A percentile compares a stretch with the other conserved stretches of the same genome.
phyloP scores from a whole-genome alignment of 2,797 vertebrate species.

The Crypturellus tataupa region DNA sequence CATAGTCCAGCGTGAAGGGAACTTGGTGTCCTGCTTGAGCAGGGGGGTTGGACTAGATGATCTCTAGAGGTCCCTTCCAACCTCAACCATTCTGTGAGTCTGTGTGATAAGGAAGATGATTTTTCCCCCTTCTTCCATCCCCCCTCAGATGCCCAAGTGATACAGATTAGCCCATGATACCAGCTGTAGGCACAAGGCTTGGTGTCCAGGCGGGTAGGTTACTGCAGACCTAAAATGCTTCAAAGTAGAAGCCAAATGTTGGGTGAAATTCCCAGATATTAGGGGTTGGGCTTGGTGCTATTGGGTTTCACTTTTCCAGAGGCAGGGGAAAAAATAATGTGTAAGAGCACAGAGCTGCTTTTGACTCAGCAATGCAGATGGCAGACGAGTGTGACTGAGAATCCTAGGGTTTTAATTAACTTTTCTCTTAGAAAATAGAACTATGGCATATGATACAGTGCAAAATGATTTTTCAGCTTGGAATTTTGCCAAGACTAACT shows the following conservation, averaged over 20 bases:
- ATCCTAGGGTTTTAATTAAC: background rate
- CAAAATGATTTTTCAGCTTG: background rate
- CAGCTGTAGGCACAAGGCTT: background rate
- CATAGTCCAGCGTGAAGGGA: constrained; percentile 23
- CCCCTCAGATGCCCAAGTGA: background rate
- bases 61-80: no score
- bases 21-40: no score
- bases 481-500: background rate
- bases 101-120: background rate
- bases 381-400: background rate
- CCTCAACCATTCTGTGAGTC: no score
- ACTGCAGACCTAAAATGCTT: background rate
- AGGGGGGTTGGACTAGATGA: no score
- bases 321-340: background rate
- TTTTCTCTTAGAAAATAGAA: background rate
- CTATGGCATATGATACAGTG: background rate
- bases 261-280: background rate
- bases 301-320: background rate
- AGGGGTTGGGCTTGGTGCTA: background rate
- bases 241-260: background rate
- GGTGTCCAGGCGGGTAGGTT: background rate
- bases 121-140: background rate
- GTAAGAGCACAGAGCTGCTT: background rate
- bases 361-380: background rate
- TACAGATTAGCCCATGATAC: background rate